Percentiles rank a stretch among this genome's conserved stretches.
These are phyloP conservation scores for Pollenia angustigena DNA, from an alignment of 2,888 invertebrate genomes.

Conservation along the genomic window DNA sequence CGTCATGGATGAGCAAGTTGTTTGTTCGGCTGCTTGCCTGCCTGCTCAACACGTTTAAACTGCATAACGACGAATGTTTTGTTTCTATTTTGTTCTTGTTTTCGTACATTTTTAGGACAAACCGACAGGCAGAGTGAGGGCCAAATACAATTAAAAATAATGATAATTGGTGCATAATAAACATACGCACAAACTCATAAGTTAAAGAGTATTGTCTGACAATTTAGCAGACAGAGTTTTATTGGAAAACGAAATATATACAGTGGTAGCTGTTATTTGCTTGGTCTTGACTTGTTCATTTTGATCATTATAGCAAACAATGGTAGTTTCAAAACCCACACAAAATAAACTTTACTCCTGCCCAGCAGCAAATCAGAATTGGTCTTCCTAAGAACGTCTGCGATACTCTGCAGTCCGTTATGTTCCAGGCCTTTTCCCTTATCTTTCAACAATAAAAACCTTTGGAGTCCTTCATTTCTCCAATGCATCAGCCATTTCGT, in stretches of 20 bases:
- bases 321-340: too few species aligned
- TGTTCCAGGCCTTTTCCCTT: too few species aligned
- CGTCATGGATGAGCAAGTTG: conserved; percentile 43
- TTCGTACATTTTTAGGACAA: conserved; percentile 37
- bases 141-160: conserved; percentile 45
- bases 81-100: not conserved
- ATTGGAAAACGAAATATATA: not conserved
- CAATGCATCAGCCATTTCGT: too few species aligned
- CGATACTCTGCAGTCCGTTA: too few species aligned
- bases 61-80: conserved; percentile 25
- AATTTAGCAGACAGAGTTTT: not conserved
- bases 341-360: too few species aligned
- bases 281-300: too few species aligned
- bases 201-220: not conserved
- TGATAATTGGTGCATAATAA: conserved; percentile 54
- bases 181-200: not conserved
- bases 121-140: not conserved
- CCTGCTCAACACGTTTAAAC: conserved; percentile 15
- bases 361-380: too few species aligned
- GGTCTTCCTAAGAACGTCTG: too few species aligned
- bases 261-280: too few species aligned
- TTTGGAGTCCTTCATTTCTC: too few species aligned
- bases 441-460: too few species aligned
- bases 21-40: conserved; percentile 2
- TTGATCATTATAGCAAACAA: too few species aligned